Percentiles rank a stretch among this genome's conserved stretches.
phyloP scores from a whole-genome alignment of 2,888 invertebrate species.

The Agrochola litura region DNA sequence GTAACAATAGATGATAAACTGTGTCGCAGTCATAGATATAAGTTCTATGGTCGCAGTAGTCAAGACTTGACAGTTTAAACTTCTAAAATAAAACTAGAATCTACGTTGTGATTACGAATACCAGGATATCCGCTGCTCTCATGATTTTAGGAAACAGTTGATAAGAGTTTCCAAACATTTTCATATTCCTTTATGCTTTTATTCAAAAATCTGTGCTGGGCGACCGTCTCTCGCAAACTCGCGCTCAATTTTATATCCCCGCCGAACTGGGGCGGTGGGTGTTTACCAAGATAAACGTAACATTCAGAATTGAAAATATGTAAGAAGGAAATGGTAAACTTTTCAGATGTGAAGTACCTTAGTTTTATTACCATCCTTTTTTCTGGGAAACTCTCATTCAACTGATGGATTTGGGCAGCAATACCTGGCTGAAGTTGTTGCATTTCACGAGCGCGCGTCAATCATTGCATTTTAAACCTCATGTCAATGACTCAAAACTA shows the following conservation, averaged over 20 bases:
- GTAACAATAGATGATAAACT: neutral
- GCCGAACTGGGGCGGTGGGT: conserved; percentile 20
- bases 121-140: neutral
- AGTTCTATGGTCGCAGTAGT: no score
- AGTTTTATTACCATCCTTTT: neutral
- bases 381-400: neutral
- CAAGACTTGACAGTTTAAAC: neutral
- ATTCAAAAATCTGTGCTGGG: conserved; percentile 19
- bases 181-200: conserved; percentile 25
- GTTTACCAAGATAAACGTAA: conserved; percentile 42
- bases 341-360: conserved; percentile 13
- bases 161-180: conserved; percentile 23
- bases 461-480: conserved; percentile 1
- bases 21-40: no score
- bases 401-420: neutral
- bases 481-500: neutral
- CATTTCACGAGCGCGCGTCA: neutral
- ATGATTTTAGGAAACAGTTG: neutral
- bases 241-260: conserved; percentile 29
- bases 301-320: conserved; percentile 44
- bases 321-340: conserved; percentile 17
- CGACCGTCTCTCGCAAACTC: conserved; percentile 29
- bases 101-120: neutral
- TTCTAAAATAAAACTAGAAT: neutral
- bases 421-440: no score